Evolutionary conservation across 2,888 invertebrate genomes (phyloP).

Genomic region (Lypha dubia): DNA sequence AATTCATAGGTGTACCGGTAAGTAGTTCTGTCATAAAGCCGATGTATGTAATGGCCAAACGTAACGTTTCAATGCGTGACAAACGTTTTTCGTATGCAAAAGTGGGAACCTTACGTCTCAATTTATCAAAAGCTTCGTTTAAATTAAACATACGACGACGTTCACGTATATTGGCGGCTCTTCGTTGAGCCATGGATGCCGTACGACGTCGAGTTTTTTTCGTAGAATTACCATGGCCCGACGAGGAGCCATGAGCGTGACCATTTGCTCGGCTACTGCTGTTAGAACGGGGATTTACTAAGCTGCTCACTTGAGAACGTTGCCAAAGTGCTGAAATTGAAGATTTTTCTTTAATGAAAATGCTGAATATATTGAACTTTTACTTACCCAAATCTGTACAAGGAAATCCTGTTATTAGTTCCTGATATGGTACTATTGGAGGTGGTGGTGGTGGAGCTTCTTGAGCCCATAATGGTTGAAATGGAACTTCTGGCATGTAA

Average conservation of each 20-base stretch:
- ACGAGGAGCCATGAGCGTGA: constrained; percentile 46
- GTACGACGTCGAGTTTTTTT: constrained; percentile 94
- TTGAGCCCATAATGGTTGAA: constrained; percentile 83
- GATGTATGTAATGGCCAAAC: constrained; percentile 97
- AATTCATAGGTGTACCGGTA: constrained; percentile 86
- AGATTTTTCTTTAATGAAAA: not conserved
- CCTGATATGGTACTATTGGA: constrained; percentile 87
- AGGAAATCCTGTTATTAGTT: constrained; percentile 88
- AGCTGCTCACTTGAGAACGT: constrained; percentile 84
- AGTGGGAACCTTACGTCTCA: constrained; percentile 95
- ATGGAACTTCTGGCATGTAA: constrained; percentile 83
- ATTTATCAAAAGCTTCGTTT: constrained; percentile 97
- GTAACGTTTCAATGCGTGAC: constrained; percentile 96
- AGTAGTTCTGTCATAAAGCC: constrained; percentile 97
- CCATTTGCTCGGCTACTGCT: constrained; percentile 55
- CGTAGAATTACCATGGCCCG: constrained; percentile 81
- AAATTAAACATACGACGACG: constrained; percentile 97
- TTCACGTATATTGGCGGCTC: constrained; percentile 96
- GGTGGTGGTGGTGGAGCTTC: constrained; percentile 86
- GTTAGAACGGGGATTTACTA: constrained; percentile 81
- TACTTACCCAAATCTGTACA: constrained; percentile 86
- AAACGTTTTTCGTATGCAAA: constrained; percentile 98
- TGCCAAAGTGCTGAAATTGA: constrained; percentile 84
- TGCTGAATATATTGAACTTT: not conserved
- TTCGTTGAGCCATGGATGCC: constrained; percentile 94